Base-by-base conservation (phyloP, 2,888 invertebrate species). In the Thyatira batis region DNA sequence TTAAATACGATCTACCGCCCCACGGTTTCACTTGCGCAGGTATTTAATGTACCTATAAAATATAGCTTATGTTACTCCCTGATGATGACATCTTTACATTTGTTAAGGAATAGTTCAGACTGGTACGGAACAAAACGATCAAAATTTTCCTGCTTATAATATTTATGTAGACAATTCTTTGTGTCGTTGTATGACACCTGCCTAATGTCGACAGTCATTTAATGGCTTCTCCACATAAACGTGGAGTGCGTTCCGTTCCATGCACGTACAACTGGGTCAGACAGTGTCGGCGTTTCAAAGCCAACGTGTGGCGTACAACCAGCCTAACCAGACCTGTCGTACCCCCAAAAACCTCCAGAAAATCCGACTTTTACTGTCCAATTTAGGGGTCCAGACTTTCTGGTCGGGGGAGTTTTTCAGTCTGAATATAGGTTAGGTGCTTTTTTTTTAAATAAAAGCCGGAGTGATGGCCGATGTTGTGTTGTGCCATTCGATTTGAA, bases 191-290 rank as follows among this genome's bases (percentile, higher is more conserved):
- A 5, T 39, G 17, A 17, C 17, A 17, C 8, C 17, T n/a, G 39
- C 39, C 8, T 39, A 8, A 39, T 39, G 45, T 60, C 60, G 57
- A 57, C 64, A 63, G 71, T 69, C 71, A 67, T 72, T 73, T 71
- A 65, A 71, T 65, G 53, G 50, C 55, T 60, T 60, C 58, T 58
- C 61, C 69, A 55, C 63, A 63, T 39, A 39, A 39, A 39, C 59
- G 66, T 67, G 67, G 64, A 69, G 69, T 71, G 67, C 67, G 63
- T 64, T 64, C 58, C 59, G 39, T 39, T 39, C 39, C 39, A 39
- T 39, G 39, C 39, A 65, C 63, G 55, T 58, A 60, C 63, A 75
- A 69, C 67, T 75, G 56, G 76, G 76, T 76, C 76, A 73, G 63
- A 57, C 55, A 52, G 51, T 59, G 64, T 57, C 55, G 57, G 49